Conservation (phyloP, 1,140 invertebrate species). For the Macrotrachela quadricornifera region DNA sequence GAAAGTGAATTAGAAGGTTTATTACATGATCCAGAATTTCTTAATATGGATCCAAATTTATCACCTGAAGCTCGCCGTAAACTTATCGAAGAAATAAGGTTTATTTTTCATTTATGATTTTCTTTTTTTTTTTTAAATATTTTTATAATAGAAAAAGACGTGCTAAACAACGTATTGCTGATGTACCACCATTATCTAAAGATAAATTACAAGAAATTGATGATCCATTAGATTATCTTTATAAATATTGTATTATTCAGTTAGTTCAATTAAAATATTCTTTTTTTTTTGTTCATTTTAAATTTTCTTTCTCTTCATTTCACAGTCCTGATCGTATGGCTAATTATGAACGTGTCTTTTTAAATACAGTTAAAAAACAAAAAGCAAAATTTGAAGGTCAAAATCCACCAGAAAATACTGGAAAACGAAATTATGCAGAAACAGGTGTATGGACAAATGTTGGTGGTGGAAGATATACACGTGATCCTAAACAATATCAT, state of each 20-base stretch:
- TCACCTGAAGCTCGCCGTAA: no score
- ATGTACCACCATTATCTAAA: background rate
- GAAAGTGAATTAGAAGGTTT: no score
- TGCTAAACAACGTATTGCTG: no score
- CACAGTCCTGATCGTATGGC: background rate
- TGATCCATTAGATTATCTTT: background rate
- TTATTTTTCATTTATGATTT: no score
- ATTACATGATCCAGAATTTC: no score
- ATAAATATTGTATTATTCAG: background rate
- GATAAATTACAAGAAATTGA: background rate
- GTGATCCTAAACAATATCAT: background rate
- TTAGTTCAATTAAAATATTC: background rate
- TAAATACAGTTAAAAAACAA: background rate
- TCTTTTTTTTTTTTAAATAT: no score
- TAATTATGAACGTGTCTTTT: background rate
- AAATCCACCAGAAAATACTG: background rate
- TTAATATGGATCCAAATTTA: no score
- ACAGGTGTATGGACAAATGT: no score
- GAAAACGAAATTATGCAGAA: background rate
- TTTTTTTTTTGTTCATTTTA: background rate
- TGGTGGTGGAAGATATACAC: background rate
- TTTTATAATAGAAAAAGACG: no score
- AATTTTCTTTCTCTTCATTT: no score
- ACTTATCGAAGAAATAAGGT: no score
- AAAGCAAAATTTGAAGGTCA: background rate